These are phyloP conservation scores for Sebastes aleutianus DNA, from an alignment of 2,797 vertebrate genomes.

Conservation along the genomic window DNA sequence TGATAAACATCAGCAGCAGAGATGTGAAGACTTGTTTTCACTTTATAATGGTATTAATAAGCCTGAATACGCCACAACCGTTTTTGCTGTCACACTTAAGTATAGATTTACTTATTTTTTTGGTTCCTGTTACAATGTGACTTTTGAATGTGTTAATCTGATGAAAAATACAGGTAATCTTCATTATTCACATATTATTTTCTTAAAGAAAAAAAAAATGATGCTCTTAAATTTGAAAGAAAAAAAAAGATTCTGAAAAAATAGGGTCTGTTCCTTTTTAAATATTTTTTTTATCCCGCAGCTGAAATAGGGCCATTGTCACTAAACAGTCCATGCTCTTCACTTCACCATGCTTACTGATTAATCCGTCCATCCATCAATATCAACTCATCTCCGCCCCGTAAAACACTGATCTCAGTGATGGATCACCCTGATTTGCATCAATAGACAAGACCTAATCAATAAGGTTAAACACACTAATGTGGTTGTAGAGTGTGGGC, in stretches of 20 bases:
- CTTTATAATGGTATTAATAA: too few relatives aligned
- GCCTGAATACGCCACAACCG: fast-evolving
- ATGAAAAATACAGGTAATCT: neutral
- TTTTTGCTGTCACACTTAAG: neutral
- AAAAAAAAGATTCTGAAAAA: constrained; percentile 6
- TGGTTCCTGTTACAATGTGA: neutral
- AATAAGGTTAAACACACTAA: constrained; percentile 71
- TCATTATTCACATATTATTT: neutral
- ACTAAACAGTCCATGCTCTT: neutral
- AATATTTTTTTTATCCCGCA: neutral
- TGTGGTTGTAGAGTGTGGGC: constrained; percentile 43
- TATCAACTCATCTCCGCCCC: constrained; percentile 57
- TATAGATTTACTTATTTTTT: neutral
- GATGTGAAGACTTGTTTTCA: too few relatives aligned
- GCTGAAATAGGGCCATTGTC: neutral
- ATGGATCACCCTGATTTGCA: constrained; percentile 58
- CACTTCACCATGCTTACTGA: constrained; percentile 45
- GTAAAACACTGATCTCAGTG: constrained; percentile 67
- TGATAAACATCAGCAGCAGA: too few relatives aligned
- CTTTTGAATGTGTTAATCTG: constrained; percentile 35
- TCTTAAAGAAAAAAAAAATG: neutral
- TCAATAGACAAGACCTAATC: constrained; percentile 61
- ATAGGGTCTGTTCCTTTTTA: neutral
- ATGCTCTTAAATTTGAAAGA: neutral
- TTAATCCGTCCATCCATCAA: constrained; percentile 65